phyloP scores from a whole-genome alignment of 1,140 invertebrate genomes.

The Schlechtendalia chinensis region DNA sequence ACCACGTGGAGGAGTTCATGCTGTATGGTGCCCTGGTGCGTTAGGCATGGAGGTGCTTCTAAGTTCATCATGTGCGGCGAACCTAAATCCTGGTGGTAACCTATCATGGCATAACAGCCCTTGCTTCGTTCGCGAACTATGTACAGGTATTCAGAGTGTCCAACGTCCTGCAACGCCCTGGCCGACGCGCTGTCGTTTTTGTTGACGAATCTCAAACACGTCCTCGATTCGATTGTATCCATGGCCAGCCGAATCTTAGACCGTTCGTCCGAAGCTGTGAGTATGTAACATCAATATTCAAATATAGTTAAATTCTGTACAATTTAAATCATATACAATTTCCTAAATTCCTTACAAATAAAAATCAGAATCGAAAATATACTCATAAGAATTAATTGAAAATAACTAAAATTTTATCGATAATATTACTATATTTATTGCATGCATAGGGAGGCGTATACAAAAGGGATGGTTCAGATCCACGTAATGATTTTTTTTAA shows the following conservation, averaged over 20 bases:
- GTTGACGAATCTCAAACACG: constrained; percentile 58
- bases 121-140: constrained; percentile 51
- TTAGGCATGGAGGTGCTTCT: constrained; percentile 52
- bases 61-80: constrained; percentile 53
- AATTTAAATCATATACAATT: too few relatives aligned
- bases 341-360: too few relatives aligned
- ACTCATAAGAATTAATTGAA: too few relatives aligned
- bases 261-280: constrained; percentile 49
- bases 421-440: too few relatives aligned
- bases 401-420: too few relatives aligned
- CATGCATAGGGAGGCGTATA: too few relatives aligned
- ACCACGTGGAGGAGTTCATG: constrained; percentile 59
- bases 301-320: not conserved
- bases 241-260: constrained; percentile 51
- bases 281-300: not conserved
- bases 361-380: too few relatives aligned
- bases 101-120: constrained; percentile 54
- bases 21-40: constrained; percentile 57
- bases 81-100: constrained; percentile 50
- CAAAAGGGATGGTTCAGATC: too few relatives aligned
- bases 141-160: constrained; percentile 55
- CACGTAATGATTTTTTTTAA: too few relatives aligned
- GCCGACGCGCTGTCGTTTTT: constrained; percentile 53
- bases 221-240: constrained; percentile 53
- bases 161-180: not conserved